Percentiles rank a stretch among this genome's conserved stretches.
Evolutionary conservation across 2,888 invertebrate species (phyloP).

Genomic region (Harmothoe impar): DNA sequence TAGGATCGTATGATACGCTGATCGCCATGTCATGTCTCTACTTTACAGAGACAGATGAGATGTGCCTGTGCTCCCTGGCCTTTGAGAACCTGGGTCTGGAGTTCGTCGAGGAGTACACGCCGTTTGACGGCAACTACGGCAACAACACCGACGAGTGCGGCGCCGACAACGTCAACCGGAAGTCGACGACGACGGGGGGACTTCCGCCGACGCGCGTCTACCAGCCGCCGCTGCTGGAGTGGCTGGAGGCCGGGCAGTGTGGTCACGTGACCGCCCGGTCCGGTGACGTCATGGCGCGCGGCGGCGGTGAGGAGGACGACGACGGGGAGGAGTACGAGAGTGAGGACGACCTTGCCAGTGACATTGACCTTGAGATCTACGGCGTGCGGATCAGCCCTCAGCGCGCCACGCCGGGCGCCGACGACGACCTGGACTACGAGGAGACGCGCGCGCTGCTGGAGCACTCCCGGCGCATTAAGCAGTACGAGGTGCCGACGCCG

Average conservation of each 20-base stretch:
- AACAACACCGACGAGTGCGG: constrained; percentile 5
- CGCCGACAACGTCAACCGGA: constrained; percentile 25
- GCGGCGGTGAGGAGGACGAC: background rate
- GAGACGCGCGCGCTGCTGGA: constrained; percentile 51
- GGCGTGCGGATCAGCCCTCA: constrained; percentile 57
- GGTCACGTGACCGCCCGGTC: constrained; percentile 45
- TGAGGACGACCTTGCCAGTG: constrained; percentile 61
- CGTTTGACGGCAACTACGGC: constrained; percentile 33
- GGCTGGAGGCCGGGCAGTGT: constrained; percentile 59
- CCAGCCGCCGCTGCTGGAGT: constrained; percentile 61
- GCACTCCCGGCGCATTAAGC: constrained; percentile 52
- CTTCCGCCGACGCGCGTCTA: constrained; percentile 58
- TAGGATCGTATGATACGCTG: no score
- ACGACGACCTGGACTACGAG: constrained; percentile 55
- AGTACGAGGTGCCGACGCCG: constrained; percentile 54
- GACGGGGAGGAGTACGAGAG: constrained; percentile 46
- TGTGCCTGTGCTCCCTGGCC: constrained; percentile 61
- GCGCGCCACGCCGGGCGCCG: constrained; percentile 22
- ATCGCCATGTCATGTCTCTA: background rate
- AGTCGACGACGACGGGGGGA: background rate
- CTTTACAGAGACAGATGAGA: constrained; percentile 63
- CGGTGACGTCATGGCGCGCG: background rate
- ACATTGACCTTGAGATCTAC: constrained; percentile 63
- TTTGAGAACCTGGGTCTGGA: constrained; percentile 64
- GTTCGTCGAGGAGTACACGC: constrained; percentile 54